Conservation (phyloP, 1,140 invertebrate species). For the Bombus confusus region DNA sequence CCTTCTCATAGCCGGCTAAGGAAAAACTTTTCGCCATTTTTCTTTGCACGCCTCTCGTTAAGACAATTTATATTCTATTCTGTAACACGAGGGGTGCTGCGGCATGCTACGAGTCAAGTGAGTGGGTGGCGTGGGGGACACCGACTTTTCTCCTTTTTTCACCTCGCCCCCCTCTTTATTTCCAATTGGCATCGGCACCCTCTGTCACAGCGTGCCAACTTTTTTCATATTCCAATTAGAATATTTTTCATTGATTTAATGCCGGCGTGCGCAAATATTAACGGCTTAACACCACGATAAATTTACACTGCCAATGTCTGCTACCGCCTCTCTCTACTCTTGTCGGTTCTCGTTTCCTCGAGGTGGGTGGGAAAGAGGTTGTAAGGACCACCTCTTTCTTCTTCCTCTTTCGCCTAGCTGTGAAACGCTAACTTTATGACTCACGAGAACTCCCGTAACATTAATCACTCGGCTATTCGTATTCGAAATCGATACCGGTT, state of each 20-base stretch:
- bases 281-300: slow-evolving; percentile 80
- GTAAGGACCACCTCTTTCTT: slow-evolving; percentile 48
- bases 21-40: slow-evolving; percentile 69
- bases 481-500: slow-evolving; percentile 76
- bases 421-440: slow-evolving; percentile 80
- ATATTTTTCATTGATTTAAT: slow-evolving; percentile 83
- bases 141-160: slow-evolving; percentile 11
- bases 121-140: not conserved
- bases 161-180: not conserved
- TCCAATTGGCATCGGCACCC: slow-evolving; percentile 41
- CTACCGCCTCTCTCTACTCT: not conserved
- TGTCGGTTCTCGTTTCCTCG: slow-evolving; percentile 6
- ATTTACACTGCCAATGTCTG: slow-evolving; percentile 78
- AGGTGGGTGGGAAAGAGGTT: slow-evolving; percentile 3
- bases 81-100: slow-evolving; percentile 48
- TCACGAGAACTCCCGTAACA: slow-evolving; percentile 81
- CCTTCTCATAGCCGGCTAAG: slow-evolving; percentile 25
- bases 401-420: slow-evolving; percentile 49
- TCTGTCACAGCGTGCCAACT: slow-evolving; percentile 76
- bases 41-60: slow-evolving; percentile 60
- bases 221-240: slow-evolving; percentile 84
- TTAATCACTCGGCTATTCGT: slow-evolving; percentile 77
- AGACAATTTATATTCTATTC: slow-evolving; percentile 75
- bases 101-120: not conserved
- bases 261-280: slow-evolving; percentile 79